Evolutionary conservation across 2,888 invertebrate species (phyloP).

Genomic region (Atethmia centrago): DNA sequence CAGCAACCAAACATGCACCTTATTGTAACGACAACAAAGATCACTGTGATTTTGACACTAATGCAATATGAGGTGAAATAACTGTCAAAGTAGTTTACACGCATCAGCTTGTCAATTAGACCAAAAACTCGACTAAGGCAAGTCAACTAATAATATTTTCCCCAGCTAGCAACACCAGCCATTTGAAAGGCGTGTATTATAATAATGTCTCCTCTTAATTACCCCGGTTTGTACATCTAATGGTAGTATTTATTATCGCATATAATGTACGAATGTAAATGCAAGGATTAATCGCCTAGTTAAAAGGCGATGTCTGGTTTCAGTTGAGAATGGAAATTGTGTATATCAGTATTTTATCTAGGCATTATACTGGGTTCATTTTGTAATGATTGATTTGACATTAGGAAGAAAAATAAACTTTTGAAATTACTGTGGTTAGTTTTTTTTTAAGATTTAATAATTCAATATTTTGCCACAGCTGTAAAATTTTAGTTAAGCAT

Average conservation of each 20-base stretch:
- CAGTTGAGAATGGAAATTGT: conserved; percentile 9
- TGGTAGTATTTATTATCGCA: conserved; percentile 43
- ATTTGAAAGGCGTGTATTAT: conserved; percentile 43
- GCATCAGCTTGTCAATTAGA: conserved; percentile 4
- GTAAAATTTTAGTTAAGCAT: neutral
- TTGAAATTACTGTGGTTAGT: neutral
- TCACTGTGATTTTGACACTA: neutral
- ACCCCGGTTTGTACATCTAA: conserved; percentile 35
- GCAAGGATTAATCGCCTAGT: conserved; percentile 22
- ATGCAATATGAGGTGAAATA: neutral
- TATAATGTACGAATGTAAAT: conserved; percentile 24
- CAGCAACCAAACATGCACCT: neutral
- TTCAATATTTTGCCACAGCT: neutral
- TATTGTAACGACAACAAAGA: neutral
- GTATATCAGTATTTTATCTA: conserved; percentile 9
- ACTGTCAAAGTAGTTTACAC: too few relatives aligned
- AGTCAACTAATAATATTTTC: conserved; percentile 46
- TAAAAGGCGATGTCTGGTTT: conserved; percentile 24
- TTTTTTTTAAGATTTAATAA: too few relatives aligned
- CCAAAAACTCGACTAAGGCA: conserved; percentile 2
- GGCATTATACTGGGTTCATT: neutral
- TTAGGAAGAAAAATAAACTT: neutral
- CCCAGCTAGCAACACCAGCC: conserved; percentile 21
- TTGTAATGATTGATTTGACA: neutral
- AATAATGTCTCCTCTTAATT: conserved; percentile 55